Evolutionary conservation across 2,888 invertebrate genomes (phyloP), one percentile per base, ranked within the genome.

Genomic region (Adelphocoris suturalis): DNA sequence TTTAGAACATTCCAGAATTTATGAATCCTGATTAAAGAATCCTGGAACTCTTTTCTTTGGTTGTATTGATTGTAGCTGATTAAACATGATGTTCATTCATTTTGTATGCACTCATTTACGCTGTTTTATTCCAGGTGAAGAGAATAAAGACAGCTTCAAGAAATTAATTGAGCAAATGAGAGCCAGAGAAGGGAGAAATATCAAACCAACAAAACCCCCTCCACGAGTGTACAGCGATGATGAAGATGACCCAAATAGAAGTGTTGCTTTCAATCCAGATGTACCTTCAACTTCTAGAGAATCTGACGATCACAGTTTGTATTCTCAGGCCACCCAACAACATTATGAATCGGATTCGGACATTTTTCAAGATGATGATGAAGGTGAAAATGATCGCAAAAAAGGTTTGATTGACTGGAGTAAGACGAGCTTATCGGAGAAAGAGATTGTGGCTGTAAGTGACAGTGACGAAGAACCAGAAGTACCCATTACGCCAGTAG

Each of bases 121-220:
- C 86, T 61, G 46, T 90, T 91, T 80, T 78, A 90, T 92, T 92
- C 16, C 91, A 94, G 94, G 93, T 90, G 91, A 93, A 90, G 91
- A 92, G 16, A 93, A 94, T 89, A 93, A 93, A 91, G 92, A 91
- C 11, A 93, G 92, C 81, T 94, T 93, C 87, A 91, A 93, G 13
- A 92, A 92, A 89, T 91, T 94, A 76, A 93, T 94, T 28, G 91
- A 92, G 57, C 91, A 92, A 27, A 92, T 94, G 76, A 93, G 92
- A 91, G 91, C 91, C 19, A 92, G 93, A 5, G 91, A 92, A 68
- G 91, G 90, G n/a, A 81, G 52, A n/a, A 91, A 91, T 68, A 92
- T 91, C 19, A 91, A 91, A 84, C 89, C 91, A 13, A 80, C 82
- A 0, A 90, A 91, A 61, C 90, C 88, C 55, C 46, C 90, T 0